A percentile compares a stretch with the other conserved stretches of the same genome.
These are phyloP conservation scores for Piscicola geometra DNA, from an alignment of 2,888 invertebrate genomes.

Conservation along the genomic window DNA sequence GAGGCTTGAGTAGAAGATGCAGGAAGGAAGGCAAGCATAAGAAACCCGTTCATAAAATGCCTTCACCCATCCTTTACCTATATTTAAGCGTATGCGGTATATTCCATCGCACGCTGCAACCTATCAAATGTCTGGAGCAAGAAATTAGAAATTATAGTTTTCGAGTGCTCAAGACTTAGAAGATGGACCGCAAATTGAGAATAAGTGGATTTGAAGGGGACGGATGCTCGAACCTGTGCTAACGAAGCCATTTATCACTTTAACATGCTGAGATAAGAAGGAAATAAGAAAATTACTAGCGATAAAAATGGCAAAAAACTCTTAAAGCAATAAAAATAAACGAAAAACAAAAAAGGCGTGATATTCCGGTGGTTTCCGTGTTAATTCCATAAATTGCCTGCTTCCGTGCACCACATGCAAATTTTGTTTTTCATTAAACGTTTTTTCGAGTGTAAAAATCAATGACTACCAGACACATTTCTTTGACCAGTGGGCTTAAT, in stretches of 20 bases:
- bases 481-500: background rate
- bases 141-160: background rate
- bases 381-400: conserved; percentile 13
- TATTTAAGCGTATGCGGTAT: background rate
- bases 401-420: conserved; percentile 16
- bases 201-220: conserved; percentile 3
- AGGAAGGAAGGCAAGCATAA: conserved; percentile 2
- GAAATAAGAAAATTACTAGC: background rate
- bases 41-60: background rate
- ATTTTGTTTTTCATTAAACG: conserved; percentile 13
- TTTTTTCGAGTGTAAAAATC: background rate
- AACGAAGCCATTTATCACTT: conserved; percentile 1
- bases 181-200: background rate
- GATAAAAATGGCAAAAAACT: background rate
- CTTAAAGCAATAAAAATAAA: background rate
- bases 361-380: conserved; percentile 1
- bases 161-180: background rate
- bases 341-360: conserved; percentile 16
- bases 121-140: background rate
- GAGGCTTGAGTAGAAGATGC: background rate
- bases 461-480: background rate
- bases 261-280: background rate
- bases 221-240: background rate
- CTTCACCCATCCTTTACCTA: background rate
- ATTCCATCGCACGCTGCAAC: too few species aligned